A percentile compares a stretch with the other conserved stretches of the same genome.
These are phyloP conservation scores for Epirrhoe tristata DNA, from an alignment of 2,888 invertebrate species.

Conservation along the genomic window DNA sequence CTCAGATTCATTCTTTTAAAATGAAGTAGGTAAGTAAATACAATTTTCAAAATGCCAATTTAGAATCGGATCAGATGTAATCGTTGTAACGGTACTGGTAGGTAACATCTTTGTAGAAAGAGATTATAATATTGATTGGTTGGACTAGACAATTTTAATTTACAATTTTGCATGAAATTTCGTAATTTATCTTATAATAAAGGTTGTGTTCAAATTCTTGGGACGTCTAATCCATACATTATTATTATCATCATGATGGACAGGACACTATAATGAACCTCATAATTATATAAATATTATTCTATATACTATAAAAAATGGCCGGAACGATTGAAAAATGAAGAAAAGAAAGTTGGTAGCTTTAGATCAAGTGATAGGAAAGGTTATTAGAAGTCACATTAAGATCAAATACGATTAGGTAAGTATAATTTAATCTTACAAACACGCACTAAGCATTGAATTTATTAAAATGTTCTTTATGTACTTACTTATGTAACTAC, in stretches of 20 bases:
- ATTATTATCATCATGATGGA: slow-evolving; percentile 8
- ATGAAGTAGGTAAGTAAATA: too few relatives aligned
- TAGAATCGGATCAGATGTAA: too few relatives aligned
- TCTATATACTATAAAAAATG: slow-evolving; percentile 80
- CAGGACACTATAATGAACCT: slow-evolving; percentile 17
- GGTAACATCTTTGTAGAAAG: too few relatives aligned
- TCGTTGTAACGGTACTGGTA: too few relatives aligned
- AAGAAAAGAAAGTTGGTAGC: slow-evolving; percentile 52
- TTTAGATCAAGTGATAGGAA: slow-evolving; percentile 21
- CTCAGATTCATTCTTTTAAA: too few relatives aligned
- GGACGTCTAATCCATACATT: background rate
- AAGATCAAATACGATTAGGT: slow-evolving; percentile 20
- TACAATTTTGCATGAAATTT: background rate
- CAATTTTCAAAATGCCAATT: too few relatives aligned
- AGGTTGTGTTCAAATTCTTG: background rate
- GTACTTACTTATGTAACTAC: background rate
- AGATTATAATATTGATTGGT: background rate
- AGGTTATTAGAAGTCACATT: slow-evolving; percentile 21
- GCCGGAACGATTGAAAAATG: slow-evolving; percentile 79
- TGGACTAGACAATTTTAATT: background rate
- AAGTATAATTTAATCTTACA: slow-evolving; percentile 13
- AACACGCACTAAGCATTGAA: slow-evolving; percentile 26
- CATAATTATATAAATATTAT: slow-evolving; percentile 53
- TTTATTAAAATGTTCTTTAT: slow-evolving; percentile 19
- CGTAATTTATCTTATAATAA: background rate